Base-by-base conservation (phyloP, 2,113 vertebrate genomes). In the Fulica atra region DNA sequence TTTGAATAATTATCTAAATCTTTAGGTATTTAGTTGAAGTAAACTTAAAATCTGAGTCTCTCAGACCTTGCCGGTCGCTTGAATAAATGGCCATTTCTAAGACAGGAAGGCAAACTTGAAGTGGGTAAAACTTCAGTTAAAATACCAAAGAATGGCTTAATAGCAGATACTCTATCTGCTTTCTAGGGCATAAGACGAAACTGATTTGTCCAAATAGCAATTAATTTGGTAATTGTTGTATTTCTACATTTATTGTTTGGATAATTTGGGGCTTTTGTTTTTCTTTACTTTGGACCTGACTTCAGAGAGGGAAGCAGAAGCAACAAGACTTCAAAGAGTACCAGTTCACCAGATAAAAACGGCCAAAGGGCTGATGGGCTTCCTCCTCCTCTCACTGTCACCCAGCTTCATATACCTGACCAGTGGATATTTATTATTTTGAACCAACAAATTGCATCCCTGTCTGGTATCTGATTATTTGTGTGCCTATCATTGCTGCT, bases 1-100 rank as follows among this genome's bases (percentile, higher is more conserved):
- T 81, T 87, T 56, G 73, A 81, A 57, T 92, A 95, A 83, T 78
- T 91, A 78, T 85, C 44, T 96, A 93, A 92, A 96, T 93, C 64
- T 60, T 82, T 72, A 96, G 68, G 68, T 69, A 93, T 91, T 96
- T 91, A 86, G 48, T 35, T 57, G 78, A 92, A 80, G 31, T 16
- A 80, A 91, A 81, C 18, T 24, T 74, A n/a, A 63, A 66, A 40
- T 65, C 69, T 74, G 51, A 82, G 26, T 61, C 46, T 87, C 81
- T 94, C 74, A 70, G 38, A 68, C 23, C 71, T 91, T 26, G 3
- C 63, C 40, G 83, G 60, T 77, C 60, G 66, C 38, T 88, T 68
- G 36, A 88, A 88, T 57, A 93, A 89, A 82, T 73, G 38, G 13
- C 42, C 4, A 12, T 59, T 92, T 92, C 50, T 80, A 81, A 82